Percentiles rank a stretch among this genome's conserved stretches.
phyloP scores from a whole-genome alignment of 2,888 invertebrate genomes.

The Strigamia maritima region DNA sequence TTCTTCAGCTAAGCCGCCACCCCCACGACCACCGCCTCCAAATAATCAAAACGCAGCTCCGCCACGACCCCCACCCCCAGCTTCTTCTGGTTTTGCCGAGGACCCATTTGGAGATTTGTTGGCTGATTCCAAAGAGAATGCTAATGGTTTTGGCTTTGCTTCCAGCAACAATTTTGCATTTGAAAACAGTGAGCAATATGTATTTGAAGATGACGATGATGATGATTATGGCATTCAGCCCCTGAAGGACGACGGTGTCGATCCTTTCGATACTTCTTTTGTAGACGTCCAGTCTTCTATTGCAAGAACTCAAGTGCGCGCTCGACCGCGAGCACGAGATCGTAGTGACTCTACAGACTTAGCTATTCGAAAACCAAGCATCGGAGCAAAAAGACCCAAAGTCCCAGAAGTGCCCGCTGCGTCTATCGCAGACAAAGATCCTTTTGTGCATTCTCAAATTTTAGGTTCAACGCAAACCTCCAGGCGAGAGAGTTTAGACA shows the following conservation, averaged over 20 bases:
- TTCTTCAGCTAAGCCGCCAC: slow-evolving; percentile 37
- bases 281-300: slow-evolving; percentile 66
- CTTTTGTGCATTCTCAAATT: slow-evolving; percentile 60
- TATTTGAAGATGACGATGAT: slow-evolving; percentile 36
- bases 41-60: slow-evolving; percentile 39
- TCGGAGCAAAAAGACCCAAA: background rate
- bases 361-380: background rate
- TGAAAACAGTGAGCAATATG: slow-evolving; percentile 39
- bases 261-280: slow-evolving; percentile 83
- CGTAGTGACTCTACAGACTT: slow-evolving; percentile 9
- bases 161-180: background rate
- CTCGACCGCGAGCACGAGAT: slow-evolving; percentile 67
- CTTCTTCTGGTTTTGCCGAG: background rate
- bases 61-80: slow-evolving; percentile 44
- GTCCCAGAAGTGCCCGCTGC: background rate
- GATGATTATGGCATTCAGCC: slow-evolving; percentile 42
- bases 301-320: slow-evolving; percentile 52
- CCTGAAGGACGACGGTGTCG: slow-evolving; percentile 64
- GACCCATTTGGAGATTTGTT: background rate
- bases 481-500: background rate
- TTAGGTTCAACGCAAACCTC: slow-evolving; percentile 13
- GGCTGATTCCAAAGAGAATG: no score
- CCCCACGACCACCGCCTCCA: slow-evolving; percentile 44
- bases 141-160: background rate
- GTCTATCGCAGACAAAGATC: slow-evolving; percentile 56